Percentiles rank a stretch among this genome's conserved stretches.
phyloP scores from a whole-genome alignment of 1,140 invertebrate genomes.

The Penaeus japonicus region DNA sequence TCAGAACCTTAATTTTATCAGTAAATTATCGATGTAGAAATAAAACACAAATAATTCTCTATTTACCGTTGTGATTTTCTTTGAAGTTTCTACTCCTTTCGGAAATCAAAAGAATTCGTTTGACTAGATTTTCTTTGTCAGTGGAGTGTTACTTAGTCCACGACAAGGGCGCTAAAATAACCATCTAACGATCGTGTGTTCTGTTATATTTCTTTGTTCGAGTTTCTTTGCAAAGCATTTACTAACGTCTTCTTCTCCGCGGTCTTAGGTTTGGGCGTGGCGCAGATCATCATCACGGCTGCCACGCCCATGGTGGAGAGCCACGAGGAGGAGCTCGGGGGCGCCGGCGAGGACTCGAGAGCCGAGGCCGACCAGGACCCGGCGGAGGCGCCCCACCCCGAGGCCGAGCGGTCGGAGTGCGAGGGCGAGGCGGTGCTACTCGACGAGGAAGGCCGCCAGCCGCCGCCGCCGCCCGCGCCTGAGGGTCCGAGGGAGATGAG shows the following conservation, averaged over 20 bases:
- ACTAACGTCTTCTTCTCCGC: neutral
- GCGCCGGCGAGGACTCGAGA: conserved; percentile 62
- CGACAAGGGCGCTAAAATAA: too few relatives aligned
- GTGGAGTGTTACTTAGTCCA: too few relatives aligned
- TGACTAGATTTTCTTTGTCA: too few relatives aligned
- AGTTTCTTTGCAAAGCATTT: too few relatives aligned
- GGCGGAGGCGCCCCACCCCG: conserved; percentile 29
- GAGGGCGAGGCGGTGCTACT: conserved; percentile 55
- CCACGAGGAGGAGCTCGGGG: conserved; percentile 73
- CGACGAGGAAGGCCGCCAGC: conserved; percentile 54
- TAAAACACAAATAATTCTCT: too few relatives aligned
- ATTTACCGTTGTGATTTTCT: too few relatives aligned
- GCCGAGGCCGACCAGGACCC: conserved; percentile 53
- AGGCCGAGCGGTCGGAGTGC: conserved; percentile 40
- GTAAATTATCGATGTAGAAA: too few relatives aligned
- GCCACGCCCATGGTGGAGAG: conserved; percentile 84
- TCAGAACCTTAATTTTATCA: too few relatives aligned
- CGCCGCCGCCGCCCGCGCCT: conserved; percentile 44
- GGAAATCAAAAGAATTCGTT: too few relatives aligned
- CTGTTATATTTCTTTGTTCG: too few relatives aligned
- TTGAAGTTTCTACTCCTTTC: too few relatives aligned
- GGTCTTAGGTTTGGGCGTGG: conserved; percentile 74
- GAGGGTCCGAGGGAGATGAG: conserved; percentile 43
- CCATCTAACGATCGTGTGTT: too few relatives aligned
- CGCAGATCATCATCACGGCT: conserved; percentile 86